Evolutionary conservation across 2,888 invertebrate species (phyloP), one percentile per base, ranked within the genome.

Genomic region (Pelosia muscerda): DNA sequence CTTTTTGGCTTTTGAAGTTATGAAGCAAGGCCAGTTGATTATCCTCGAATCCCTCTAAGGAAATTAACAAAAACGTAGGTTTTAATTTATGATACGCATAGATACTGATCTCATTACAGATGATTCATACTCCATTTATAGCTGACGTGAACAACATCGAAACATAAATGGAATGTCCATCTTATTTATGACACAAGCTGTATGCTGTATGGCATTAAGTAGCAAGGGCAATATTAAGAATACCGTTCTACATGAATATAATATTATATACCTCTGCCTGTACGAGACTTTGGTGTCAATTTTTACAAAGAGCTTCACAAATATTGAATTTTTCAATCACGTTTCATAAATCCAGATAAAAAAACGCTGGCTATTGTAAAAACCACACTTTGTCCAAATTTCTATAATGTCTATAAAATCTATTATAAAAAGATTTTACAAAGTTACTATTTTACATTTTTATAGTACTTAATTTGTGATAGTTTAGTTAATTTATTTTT

Each of bases 61-160:
- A 64, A 66, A 73, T 73, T 66, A 61, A 73, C 70, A 67, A 75
- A 75, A 70, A 78, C 65, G 71, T 75, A 71, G 74, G 62, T 22
- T 73, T 72, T 74, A 71, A 76, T 76, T 76, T 72, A 77, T 74
- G 75, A 72, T 65, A 34, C 63, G 73, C 79, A 78, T 79, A 82
- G 78, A 79, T 58, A 76, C 85, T 91, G 89, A 90, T 91, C 87
- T 91, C 89, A 91, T 86, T 86, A 81, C 67, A 76, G 76, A 85
- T 91, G 92, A 92, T 84, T 92, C 91, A 91, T 79, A 75, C 55
- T 71, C 88, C 86, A 78, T 86, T 83, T 88, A 86, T 80, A 85
- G 86, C 63, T 38, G 25, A 61, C 69, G 65, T 80, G 76, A 80
- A 77, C 77, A 81, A 75, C 74, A 71, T 81, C 74, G 69, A 69